Conservation (phyloP, 2,113 vertebrate genomes). For the Cheilinus undulatus region DNA sequence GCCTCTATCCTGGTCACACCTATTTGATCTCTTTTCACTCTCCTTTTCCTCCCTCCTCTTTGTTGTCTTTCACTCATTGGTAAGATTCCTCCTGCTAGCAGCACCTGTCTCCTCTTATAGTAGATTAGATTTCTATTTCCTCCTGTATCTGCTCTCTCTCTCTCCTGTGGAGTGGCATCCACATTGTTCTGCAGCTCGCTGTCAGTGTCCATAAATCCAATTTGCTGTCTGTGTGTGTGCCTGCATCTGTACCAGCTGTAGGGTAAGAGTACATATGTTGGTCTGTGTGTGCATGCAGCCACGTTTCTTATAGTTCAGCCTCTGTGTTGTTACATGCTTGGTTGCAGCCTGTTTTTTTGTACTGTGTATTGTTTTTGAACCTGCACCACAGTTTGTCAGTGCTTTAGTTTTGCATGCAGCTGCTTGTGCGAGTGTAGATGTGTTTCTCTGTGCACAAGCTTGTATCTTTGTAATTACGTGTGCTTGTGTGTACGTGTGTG, state of each 20-base stretch:
- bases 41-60: background rate
- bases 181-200: slow-evolving; percentile 59
- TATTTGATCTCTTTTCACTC: background rate
- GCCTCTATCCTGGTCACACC: background rate
- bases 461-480: slow-evolving; percentile 8
- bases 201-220: slow-evolving; percentile 57
- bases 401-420: slow-evolving; percentile 1
- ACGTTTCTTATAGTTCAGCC: background rate
- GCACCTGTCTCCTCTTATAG: slow-evolving; percentile 31
- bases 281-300: background rate
- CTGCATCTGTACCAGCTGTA: slow-evolving; percentile 5
- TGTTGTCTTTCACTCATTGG: slow-evolving; percentile 19
- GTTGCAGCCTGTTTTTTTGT: slow-evolving; percentile 27
- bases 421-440: background rate
- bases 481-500: slow-evolving; percentile 9
- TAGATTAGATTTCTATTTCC: slow-evolving; percentile 43
- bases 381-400: background rate
- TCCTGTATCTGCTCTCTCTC: slow-evolving; percentile 38
- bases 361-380: background rate
- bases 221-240: slow-evolving; percentile 27
- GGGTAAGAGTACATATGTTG: background rate
- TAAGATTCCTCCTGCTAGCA: slow-evolving; percentile 19
- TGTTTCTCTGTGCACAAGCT: background rate
- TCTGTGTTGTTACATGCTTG: background rate
- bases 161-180: slow-evolving; percentile 25